Conservation (phyloP, 30 jellyfish, hydroid and myxozoan genomes). For the Rhopilema esculentum region DNA sequence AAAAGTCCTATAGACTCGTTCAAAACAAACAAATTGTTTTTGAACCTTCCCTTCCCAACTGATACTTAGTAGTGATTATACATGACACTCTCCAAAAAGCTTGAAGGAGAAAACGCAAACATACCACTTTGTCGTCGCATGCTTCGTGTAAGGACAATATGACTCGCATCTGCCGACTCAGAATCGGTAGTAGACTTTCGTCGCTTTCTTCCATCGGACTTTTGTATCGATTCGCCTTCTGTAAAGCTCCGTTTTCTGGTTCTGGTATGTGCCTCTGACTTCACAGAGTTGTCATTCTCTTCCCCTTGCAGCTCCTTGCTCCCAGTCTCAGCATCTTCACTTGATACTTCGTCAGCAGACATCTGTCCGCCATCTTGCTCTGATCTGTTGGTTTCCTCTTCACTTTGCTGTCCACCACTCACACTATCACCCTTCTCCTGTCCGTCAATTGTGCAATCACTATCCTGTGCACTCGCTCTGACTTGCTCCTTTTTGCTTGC, state of each 20-base stretch:
- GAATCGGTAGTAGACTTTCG: constrained; percentile 23
- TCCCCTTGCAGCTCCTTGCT: neutral
- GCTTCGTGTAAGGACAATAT: constrained; percentile 45
- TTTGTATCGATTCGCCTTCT: constrained; percentile 8
- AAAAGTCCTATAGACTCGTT: too few relatives aligned
- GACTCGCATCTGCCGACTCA: constrained; percentile 7
- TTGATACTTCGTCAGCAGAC: neutral
- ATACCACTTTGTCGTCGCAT: constrained; percentile 49
- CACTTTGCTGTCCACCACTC: neutral
- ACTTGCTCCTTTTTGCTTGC: neutral
- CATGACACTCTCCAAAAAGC: neutral
- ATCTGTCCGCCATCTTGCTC: neutral
- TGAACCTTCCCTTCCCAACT: too few relatives aligned
- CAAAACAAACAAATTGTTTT: too few relatives aligned
- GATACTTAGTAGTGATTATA: too few relatives aligned
- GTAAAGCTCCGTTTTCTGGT: constrained; percentile 1
- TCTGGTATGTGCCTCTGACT: neutral
- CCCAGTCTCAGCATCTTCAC: neutral
- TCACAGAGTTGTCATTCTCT: neutral
- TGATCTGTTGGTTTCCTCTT: neutral
- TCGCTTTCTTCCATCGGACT: constrained; percentile 19
- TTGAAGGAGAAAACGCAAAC: neutral
- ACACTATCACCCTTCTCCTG: neutral
- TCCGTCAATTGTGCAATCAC: neutral
- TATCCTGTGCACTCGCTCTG: neutral